Base-by-base conservation (phyloP, 2,797 vertebrate species). In the Lacerta bilineata region DNA sequence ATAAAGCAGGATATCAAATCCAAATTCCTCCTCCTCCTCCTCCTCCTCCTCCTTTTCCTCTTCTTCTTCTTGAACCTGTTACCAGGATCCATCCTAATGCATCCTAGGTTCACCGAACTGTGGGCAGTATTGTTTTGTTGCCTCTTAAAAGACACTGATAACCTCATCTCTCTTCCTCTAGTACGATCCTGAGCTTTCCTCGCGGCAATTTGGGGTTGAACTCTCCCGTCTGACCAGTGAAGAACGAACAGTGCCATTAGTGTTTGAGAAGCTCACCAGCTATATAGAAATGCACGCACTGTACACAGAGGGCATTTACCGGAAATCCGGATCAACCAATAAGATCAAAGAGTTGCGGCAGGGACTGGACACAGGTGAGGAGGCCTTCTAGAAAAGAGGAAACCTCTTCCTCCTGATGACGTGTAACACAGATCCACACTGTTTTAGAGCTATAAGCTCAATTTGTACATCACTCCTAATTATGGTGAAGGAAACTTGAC, bases 271-370 rank as follows among this genome's bases (percentile, higher is more conserved):
- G 91, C 98, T 99, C 13, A 99, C 99, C 95, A 99, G 98, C 96
- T 99, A 99, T 95, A 99, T 99, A 0, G 99, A 99, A 96, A 99
- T 99, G 98, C 99, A 99, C 0, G 99, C 99, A 88, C 97, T 99
- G 36, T 99, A 99, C 97, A 99, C 98, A 0, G 99, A 99, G 91
- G 99, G 99, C 86, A 99, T 99, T 95, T 99, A 99, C 95, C 97
- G 99, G 46, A 99, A 99, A 86, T 98, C 99, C 0, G 99, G 99
- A 0, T 99, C 99, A 90, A 97, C 98, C 93, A 99, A 99, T 96
- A 99, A 99, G 95, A 99, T 99, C 75, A 99, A 98, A 93, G 99
- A 99, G 88, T 98, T 99, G 59, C 98, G 99, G 84, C 98, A 98
- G 91, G 98, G 98, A 75, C 97, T 99, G 0, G 99, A 99, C 89